Conservation (phyloP, 2,888 invertebrate genomes). For the Psococerastis gibbosa region DNA sequence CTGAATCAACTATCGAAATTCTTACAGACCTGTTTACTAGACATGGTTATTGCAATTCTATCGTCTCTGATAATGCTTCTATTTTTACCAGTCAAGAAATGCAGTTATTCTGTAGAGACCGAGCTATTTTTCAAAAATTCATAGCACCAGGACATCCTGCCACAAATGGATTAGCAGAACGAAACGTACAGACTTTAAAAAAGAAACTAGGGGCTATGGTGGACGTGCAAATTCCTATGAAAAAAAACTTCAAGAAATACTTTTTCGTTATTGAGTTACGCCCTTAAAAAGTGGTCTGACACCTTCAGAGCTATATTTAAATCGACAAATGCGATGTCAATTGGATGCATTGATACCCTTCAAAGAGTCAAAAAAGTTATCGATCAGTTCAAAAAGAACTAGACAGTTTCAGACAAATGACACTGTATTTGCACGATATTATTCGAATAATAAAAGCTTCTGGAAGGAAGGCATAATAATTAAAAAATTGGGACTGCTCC, state of each 20-base stretch:
- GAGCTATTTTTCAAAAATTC: constrained; percentile 17
- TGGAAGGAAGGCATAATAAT: neutral
- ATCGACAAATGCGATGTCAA: neutral
- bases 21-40: constrained; percentile 17
- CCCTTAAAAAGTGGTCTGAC: no score
- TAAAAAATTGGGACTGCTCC: neutral
- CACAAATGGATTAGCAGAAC: no score
- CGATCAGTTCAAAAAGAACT: no score
- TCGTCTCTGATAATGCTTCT: constrained; percentile 19
- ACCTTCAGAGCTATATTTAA: no score
- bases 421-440: no score
- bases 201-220: constrained; percentile 2
- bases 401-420: no score
- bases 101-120: constrained; percentile 15
- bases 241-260: constrained; percentile 8
- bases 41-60: constrained; percentile 17
- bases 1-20: constrained; percentile 15
- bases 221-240: neutral
- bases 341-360: no score
- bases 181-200: constrained; percentile 15
- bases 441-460: no score
- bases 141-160: no score
- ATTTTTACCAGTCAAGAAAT: constrained; percentile 18
- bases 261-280: constrained; percentile 15
- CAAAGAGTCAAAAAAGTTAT: no score